Percentiles rank a stretch among this genome's conserved stretches.
phyloP scores from a whole-genome alignment of 1,140 invertebrate genomes.

The Bombus affinis region DNA sequence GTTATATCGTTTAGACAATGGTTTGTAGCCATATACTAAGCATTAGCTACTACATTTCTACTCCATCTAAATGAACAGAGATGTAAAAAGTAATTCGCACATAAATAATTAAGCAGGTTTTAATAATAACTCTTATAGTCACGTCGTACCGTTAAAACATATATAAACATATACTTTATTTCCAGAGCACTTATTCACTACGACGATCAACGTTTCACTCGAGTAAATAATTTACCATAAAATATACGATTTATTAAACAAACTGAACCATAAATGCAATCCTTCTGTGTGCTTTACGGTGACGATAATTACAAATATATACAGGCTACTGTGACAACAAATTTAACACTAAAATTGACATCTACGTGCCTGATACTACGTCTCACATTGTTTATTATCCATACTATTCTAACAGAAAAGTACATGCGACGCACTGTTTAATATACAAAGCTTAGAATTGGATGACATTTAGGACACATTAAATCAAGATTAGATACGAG shows the following conservation, averaged over 20 bases:
- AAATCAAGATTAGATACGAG: slow-evolving; percentile 54
- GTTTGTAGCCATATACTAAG: neutral
- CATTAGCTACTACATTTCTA: slow-evolving; percentile 4
- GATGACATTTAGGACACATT: slow-evolving; percentile 38
- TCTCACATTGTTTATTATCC: neutral
- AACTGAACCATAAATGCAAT: neutral
- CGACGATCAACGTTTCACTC: neutral
- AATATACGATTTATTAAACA: slow-evolving; percentile 8
- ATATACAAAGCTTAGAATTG: slow-evolving; percentile 47
- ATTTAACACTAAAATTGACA: neutral
- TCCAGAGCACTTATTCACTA: slow-evolving; percentile 30
- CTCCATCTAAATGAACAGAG: neutral
- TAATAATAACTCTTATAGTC: slow-evolving; percentile 28
- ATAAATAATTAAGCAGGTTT: slow-evolving; percentile 23
- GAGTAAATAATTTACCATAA: neutral
- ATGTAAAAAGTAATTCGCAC: neutral
- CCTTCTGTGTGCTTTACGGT: neutral
- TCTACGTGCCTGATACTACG: slow-evolving; percentile 4
- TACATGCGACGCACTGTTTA: slow-evolving; percentile 51
- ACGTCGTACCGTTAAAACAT: slow-evolving; percentile 18
- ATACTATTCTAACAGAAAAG: slow-evolving; percentile 24
- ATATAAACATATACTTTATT: slow-evolving; percentile 1
- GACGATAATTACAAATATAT: neutral
- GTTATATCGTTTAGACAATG: slow-evolving; percentile 6
- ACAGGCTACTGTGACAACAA: neutral